These are phyloP conservation scores for Diacarnus erythraeanus DNA, from an alignment of 37 sponge, comb jelly and placozoan genomes.

Conservation along the genomic window DNA sequence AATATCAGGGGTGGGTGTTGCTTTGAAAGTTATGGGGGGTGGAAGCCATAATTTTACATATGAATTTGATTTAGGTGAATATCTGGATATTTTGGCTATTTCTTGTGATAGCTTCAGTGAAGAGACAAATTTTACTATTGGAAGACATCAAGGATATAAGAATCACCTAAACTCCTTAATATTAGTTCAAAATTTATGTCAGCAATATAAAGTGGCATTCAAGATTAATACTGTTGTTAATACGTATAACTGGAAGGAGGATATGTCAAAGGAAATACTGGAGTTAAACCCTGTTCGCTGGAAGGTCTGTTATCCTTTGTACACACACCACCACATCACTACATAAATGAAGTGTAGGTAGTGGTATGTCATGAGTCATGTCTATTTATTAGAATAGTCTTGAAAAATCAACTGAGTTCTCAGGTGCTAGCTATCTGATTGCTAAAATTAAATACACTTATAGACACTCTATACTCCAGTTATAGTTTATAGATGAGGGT, in stretches of 20 bases:
- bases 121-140: slow-evolving; percentile 57
- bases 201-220: slow-evolving; percentile 57
- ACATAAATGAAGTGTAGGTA: no score
- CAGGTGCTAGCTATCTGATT: no score
- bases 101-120: slow-evolving; percentile 73
- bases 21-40: no score
- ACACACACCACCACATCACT: background rate
- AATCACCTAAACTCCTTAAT: slow-evolving; percentile 43
- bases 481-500: no score
- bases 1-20: no score
- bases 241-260: slow-evolving; percentile 67
- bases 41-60: no score
- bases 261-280: slow-evolving; percentile 60
- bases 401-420: no score
- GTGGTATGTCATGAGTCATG: no score
- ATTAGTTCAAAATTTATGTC: slow-evolving; percentile 41
- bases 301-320: slow-evolving; percentile 56
- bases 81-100: slow-evolving; percentile 67
- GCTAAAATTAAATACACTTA: no score
- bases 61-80: slow-evolving; percentile 24
- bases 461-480: no score
- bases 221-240: slow-evolving; percentile 76
- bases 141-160: slow-evolving; percentile 37
- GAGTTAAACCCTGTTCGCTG: slow-evolving; percentile 65
- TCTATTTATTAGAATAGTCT: no score